Evolutionary conservation across 2,113 vertebrate genomes (phyloP), one percentile per base, ranked within the genome.

Genomic region (Lates calcarifer): DNA sequence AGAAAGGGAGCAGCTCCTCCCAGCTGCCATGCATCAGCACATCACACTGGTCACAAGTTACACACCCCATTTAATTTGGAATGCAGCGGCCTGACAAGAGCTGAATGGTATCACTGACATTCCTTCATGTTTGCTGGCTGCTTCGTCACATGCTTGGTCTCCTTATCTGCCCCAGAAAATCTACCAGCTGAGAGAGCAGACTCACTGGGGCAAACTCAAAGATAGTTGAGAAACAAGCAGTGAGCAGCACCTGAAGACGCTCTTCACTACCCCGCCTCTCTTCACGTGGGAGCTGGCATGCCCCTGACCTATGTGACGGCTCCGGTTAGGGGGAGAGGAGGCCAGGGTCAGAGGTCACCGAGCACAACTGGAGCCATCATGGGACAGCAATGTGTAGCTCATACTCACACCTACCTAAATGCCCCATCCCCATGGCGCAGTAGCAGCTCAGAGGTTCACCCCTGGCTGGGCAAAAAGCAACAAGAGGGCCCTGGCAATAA

Each of bases 21-120:
- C 75, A 58, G 72, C 76, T 84, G 82, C 76, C 75, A 90, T 33
- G 75, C 88, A 88, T 90, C 90, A 88, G 69, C 90, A 85, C 87
- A 79, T 90, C 84, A 74, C 88, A 88, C 83, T 73, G 83, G 89
- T 91, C 91, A 92, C 88, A 92, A 88, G 87, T 91, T 87, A 88
- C 90, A 92, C 92, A 87, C 88, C 79, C 86, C 77, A 84, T 89
- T 93, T 85, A 28, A 91, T 90, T 77, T 76, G 90, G 89, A 92
- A 91, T 83, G 84, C 45, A 2, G 64, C 11, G 33, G 63, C 64
- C 74, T 26, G 14, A 53, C 85, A 76, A 82, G 79, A 68, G 74
- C 77, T 83, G 84, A 88, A 91, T 86, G 72, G 70, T 56, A 87
- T 82, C 39, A 15, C 55, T 71, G 79, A 79, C 47, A 93, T 93